Base-by-base conservation (phyloP, 2,113 vertebrate genomes). In the Apeltes quadracus region DNA sequence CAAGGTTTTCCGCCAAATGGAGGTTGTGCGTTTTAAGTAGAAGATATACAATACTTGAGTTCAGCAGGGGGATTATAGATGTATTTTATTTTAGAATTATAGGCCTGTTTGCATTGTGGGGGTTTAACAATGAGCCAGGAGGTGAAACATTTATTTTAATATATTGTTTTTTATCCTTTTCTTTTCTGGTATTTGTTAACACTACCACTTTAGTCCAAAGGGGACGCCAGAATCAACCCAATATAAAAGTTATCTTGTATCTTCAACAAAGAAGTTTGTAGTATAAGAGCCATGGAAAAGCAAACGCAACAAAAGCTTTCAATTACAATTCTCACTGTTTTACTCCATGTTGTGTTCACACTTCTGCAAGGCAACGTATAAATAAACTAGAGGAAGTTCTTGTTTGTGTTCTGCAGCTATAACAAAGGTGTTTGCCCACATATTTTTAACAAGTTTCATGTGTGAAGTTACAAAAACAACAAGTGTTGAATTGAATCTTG, bases 41-140 rank as follows among this genome's bases (percentile, higher is more conserved):
- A 53, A 69, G 57, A 44, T 39, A 58, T 61, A n/a, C n/a, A n/a
- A n/a, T n/a, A n/a, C n/a, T 48, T 41, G 10, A 25, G 16, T 54
- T 34, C 54, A 32, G 15, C 50, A n/a, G 61, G 8, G 23, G 64
- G 48, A 9, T 9, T 27, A 72, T 5, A 44, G 23, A 61, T 22
- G 27, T 67, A 23, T 27, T 57, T 51, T 63, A 51, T 51, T 72
- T 38, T 41, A 68, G 16, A 11, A 57, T 5, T 61, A 64, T 2
- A 34, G 22, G 22, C 43, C 57, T 54, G 71, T 78, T 61, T 32
- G 39, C 44, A 44, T 58, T 34, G 43, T 44, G 16, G 36, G 51
- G 51, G 43, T 34, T 71, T 20, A 59, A 65, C 15, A 11, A 4
- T 18, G 20, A 23, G 25, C 34, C n/a, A 36, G 15, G 4, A 59